Base-by-base conservation (phyloP, 2,888 invertebrate genomes). In the Xylota sylvarum region DNA sequence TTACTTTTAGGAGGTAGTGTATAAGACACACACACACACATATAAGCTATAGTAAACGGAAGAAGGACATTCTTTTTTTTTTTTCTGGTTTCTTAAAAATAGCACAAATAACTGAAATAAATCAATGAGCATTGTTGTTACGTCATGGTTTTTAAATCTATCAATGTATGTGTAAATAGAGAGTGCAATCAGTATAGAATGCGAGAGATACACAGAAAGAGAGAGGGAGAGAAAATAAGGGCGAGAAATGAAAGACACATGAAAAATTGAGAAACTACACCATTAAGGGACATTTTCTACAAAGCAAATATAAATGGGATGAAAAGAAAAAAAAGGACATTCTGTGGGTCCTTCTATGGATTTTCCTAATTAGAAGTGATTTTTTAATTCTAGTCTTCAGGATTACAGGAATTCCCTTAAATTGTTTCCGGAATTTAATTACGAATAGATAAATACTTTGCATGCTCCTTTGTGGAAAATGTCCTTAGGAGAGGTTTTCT, bases 61-160 rank as follows among this genome's bases (percentile, higher is more conserved):
- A 27, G n/a, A 48, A 79, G 60, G 56, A 77, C 37, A 35, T 32
- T 37, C 69, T 55, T 69, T 70, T 30, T 12, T 23, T 17, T 14
- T 55, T 19, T 10, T 56, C 23, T 23, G 23, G 23, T 19, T 10
- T 56, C 65, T 62, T 65, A 62, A 74, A 74, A 80, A 70, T 74
- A 80, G 74, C 35, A 80, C 76, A 81, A 76, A 70, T 65, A 65
- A 72, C 52, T 65, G 37, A 87, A 83, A 83, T 79, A 83, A 87
- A 87, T 87, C 87, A 87, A 87, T 87, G 79, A 79, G 73, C 87
- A 83, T 83, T 87, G 83, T 83, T 87, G 83, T 87, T 87, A 83
- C 87, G 83, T 87, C 87, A 87, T 87, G 72, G 67, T 69, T 82
- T 72, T 69, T 46, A 12, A 55, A 40, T 46, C 5, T 60, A 27